Conservation (phyloP, 2,797 vertebrate genomes). For the Pipistrellus kuhlii region DNA sequence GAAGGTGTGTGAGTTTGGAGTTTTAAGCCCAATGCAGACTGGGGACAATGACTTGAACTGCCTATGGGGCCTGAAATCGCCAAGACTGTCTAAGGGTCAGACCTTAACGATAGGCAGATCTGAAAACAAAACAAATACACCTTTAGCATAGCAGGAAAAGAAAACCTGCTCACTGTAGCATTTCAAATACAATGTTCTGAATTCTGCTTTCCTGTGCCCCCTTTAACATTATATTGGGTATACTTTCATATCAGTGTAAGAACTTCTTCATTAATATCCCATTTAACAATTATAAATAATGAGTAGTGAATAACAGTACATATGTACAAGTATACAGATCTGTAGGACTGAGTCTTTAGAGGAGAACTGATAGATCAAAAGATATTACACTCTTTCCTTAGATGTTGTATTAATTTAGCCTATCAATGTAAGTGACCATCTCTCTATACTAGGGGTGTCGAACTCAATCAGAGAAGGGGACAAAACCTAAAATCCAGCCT, state of each 20-base stretch:
- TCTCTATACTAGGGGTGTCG: too few species aligned
- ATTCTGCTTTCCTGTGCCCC: neutral
- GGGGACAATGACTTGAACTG: neutral
- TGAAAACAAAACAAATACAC: constrained; percentile 4
- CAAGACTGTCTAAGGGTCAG: neutral
- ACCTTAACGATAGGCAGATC: neutral
- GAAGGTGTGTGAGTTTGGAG: neutral
- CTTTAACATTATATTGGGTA: neutral
- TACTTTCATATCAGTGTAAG: neutral
- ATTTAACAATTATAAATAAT: constrained; percentile 2
- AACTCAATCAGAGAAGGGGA: too few species aligned
- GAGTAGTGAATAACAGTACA: neutral
- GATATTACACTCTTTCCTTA: neutral
- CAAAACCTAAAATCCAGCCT: too few species aligned
- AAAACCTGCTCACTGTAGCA: neutral
- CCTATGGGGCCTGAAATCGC: neutral
- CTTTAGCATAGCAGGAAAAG: neutral
- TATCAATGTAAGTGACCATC: neutral
- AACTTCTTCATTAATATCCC: neutral
- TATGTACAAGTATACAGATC: constrained; percentile 4
- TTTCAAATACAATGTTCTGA: neutral
- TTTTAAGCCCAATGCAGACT: neutral
- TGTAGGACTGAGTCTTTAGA: neutral
- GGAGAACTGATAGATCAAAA: constrained; percentile 30
- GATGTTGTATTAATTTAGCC: neutral